These are phyloP conservation scores for Porites rus DNA, from an alignment of 92 coral and sea anemone species.

Conservation along the genomic window DNA sequence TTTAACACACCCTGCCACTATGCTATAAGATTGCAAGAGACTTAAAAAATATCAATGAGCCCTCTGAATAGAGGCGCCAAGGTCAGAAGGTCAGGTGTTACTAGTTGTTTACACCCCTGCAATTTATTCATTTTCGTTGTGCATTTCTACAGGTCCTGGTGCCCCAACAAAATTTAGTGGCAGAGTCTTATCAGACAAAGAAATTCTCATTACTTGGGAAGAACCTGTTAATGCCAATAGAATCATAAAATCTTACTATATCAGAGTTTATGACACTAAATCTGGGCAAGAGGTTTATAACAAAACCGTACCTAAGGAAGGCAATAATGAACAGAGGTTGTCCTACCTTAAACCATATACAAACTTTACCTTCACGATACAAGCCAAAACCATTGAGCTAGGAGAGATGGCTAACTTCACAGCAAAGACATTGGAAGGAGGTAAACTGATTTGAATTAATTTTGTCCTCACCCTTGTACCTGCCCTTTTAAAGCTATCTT, in stretches of 20 bases:
- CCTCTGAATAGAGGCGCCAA: no score
- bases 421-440: constrained; percentile 62
- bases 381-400: constrained; percentile 56
- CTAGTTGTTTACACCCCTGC: no score
- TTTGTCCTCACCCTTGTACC: no score
- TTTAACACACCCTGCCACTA: no score
- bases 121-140: no score
- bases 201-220: constrained; percentile 49
- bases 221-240: constrained; percentile 61
- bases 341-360: constrained; percentile 44
- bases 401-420: constrained; percentile 44
- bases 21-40: no score
- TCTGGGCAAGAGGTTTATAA: constrained; percentile 28
- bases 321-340: background rate
- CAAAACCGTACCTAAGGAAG: no score
- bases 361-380: constrained; percentile 42
- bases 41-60: no score
- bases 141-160: constrained; percentile 37
- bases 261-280: constrained; percentile 45
- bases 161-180: constrained; percentile 30
- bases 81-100: no score
- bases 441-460: background rate
- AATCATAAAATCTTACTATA: constrained; percentile 47
- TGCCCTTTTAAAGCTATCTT: no score
- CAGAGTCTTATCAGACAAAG: background rate